Evolutionary conservation across 2,113 vertebrate species (phyloP).

Genomic region (Psilopsiagon aurifrons): DNA sequence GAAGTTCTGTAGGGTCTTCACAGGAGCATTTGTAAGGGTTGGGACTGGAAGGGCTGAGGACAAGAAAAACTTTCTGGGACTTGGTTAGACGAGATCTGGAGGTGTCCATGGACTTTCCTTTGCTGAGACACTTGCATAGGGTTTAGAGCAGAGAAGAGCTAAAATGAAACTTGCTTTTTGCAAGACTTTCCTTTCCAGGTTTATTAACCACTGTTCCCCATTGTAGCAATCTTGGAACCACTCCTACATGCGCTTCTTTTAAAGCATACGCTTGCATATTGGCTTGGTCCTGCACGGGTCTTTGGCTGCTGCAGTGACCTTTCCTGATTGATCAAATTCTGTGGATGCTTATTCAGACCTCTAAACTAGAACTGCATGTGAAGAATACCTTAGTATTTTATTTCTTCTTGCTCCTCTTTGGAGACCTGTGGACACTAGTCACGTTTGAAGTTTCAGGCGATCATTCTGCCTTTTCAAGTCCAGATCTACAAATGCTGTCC

Average conservation of each 20-base stretch:
- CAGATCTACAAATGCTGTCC: neutral
- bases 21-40: accelerated
- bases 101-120: neutral
- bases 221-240: neutral
- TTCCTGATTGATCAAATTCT: neutral
- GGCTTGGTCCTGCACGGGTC: neutral
- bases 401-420: neutral
- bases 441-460: neutral
- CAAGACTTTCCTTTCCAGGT: neutral
- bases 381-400: neutral
- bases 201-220: neutral
- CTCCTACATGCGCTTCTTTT: neutral
- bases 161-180: neutral
- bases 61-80: neutral
- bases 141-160: neutral
- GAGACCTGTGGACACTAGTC: neutral
- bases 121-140: neutral
- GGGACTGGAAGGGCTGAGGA: neutral
- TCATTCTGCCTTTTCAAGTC: neutral
- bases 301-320: neutral
- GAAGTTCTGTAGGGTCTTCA: neutral
- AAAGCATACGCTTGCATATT: accelerated
- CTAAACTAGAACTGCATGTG: neutral
- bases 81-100: neutral
- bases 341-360: neutral